Evolutionary conservation across 1,140 invertebrate genomes (phyloP).

Genomic region (Rhagoletis pomonella): DNA sequence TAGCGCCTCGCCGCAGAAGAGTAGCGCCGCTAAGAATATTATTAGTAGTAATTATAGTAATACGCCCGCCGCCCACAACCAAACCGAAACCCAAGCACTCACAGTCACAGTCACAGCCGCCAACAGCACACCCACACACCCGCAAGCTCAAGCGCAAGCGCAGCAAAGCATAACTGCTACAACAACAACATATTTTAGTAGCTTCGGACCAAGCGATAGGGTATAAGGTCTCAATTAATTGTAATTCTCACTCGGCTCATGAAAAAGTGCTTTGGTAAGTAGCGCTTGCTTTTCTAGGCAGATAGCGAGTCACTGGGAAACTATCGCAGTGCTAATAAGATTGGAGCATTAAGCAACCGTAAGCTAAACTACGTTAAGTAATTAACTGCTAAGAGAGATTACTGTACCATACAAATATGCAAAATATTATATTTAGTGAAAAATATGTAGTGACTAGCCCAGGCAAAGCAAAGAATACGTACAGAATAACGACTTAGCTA

Average conservation of each 20-base stretch:
- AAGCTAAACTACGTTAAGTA: no score
- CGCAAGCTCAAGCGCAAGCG: background rate
- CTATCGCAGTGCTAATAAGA: no score
- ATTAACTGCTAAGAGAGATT: no score
- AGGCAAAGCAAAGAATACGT: no score
- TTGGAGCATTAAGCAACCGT: no score
- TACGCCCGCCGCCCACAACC: conserved; percentile 17
- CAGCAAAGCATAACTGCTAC: conserved; percentile 24
- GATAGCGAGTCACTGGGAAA: no score
- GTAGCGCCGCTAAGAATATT: background rate
- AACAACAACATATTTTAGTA: conserved; percentile 69
- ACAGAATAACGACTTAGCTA: no score
- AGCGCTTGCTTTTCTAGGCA: background rate
- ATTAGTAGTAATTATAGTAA: conserved; percentile 48
- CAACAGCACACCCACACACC: conserved; percentile 10
- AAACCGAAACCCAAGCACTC: background rate
- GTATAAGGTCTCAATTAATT: conserved; percentile 61
- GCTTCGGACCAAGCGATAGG: conserved; percentile 68
- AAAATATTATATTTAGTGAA: no score
- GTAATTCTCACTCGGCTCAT: background rate
- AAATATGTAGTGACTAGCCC: no score
- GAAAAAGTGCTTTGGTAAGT: background rate
- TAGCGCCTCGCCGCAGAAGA: conserved; percentile 23
- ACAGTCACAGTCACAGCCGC: background rate
- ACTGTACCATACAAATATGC: no score